Conservation (phyloP, 2,888 invertebrate genomes). For the Sthenelais limicola region DNA sequence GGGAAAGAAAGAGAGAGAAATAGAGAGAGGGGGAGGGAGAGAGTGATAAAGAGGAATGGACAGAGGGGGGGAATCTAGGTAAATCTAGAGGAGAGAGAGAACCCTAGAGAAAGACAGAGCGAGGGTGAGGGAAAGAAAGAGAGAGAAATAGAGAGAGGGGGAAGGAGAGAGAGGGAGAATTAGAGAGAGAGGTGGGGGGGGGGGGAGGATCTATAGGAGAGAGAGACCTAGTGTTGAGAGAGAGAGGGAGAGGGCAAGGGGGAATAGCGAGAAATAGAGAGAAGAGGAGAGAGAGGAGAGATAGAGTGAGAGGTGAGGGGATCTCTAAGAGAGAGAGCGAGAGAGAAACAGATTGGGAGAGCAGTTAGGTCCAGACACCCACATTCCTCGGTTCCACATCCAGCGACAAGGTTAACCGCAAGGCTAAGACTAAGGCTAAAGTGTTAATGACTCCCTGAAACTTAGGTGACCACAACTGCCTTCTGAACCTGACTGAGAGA, state of each 20-base stretch:
- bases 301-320: background rate
- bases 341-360: conserved; percentile 25
- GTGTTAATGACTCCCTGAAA: background rate
- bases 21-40: too few relatives aligned
- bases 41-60: too few relatives aligned
- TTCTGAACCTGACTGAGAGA: too few relatives aligned
- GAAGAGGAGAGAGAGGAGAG: background rate
- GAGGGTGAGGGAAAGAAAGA: too few relatives aligned
- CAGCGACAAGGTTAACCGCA: background rate
- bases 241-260: conserved; percentile 8
- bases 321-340: background rate
- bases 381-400: background rate
- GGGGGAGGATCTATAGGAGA: background rate
- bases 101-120: background rate
- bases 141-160: conserved; percentile 13
- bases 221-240: background rate
- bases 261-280: background rate
- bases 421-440: background rate
- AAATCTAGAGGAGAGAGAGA: background rate
- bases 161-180: conserved; percentile 8
- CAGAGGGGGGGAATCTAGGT: background rate
- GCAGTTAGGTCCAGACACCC: background rate
- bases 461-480: background rate
- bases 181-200: background rate
- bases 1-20: too few relatives aligned